Conservation (phyloP, 2,888 invertebrate species). For the Eristalis intricaria region DNA sequence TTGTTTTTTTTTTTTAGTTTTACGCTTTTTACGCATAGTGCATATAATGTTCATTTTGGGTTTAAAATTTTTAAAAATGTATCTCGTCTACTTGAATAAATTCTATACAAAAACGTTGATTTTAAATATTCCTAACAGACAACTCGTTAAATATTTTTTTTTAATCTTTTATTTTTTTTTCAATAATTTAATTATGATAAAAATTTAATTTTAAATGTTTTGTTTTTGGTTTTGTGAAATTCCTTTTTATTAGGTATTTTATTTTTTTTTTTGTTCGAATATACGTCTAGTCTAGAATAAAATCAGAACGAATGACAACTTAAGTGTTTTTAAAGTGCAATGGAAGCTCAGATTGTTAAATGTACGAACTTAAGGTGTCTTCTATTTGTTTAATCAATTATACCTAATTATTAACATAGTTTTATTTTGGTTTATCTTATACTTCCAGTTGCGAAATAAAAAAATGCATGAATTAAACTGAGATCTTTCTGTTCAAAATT, state of each 20-base stretch:
- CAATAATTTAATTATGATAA: constrained; percentile 50
- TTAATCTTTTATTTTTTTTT: constrained; percentile 14
- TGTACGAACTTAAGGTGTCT: constrained; percentile 31
- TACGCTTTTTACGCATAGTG: constrained; percentile 27
- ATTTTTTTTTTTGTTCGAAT: constrained; percentile 24
- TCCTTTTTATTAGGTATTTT: constrained; percentile 20
- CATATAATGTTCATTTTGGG: constrained; percentile 42
- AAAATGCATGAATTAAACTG: background rate
- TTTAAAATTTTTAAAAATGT: constrained; percentile 31
- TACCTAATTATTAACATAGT: constrained; percentile 18
- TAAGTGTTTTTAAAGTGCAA: constrained; percentile 47
- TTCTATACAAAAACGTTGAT: constrained; percentile 69
- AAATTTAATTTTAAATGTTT: constrained; percentile 55
- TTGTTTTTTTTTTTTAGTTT: constrained; percentile 9
- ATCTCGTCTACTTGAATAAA: constrained; percentile 68
- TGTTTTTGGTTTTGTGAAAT: constrained; percentile 7
- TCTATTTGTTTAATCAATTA: constrained; percentile 10
- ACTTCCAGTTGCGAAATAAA: constrained; percentile 61
- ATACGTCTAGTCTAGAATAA: constrained; percentile 25
- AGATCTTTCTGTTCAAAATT: constrained; percentile 13
- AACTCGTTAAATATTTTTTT: constrained; percentile 48
- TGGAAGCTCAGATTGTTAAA: constrained; percentile 64
- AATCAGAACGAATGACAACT: constrained; percentile 35
- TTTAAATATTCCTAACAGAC: constrained; percentile 69
- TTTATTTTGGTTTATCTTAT: constrained; percentile 15